These are phyloP conservation scores for Azorinus chamasolen DNA, from an alignment of 2,888 invertebrate species.

Conservation along the genomic window DNA sequence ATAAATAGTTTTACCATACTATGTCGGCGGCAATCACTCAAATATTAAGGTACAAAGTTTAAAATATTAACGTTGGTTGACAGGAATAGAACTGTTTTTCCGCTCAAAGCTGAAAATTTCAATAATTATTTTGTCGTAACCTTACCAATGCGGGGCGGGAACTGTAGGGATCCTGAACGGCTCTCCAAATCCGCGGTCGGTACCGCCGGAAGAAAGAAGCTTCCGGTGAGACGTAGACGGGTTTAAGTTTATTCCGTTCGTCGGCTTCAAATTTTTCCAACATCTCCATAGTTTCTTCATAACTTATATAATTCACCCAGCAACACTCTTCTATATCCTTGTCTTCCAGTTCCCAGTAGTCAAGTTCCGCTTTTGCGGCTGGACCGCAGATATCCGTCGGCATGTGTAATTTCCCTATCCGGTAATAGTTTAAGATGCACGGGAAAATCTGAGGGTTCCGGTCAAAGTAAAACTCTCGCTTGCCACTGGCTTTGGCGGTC, in stretches of 20 bases:
- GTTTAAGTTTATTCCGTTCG: conserved; percentile 62
- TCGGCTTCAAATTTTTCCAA: conserved; percentile 71
- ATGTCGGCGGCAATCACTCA: no score
- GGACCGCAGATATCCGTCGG: conserved; percentile 72
- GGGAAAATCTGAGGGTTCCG: conserved; percentile 72
- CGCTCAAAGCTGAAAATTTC: no score
- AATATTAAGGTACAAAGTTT: no score
- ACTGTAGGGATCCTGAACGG: conserved; percentile 71
- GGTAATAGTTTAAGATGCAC: conserved; percentile 72
- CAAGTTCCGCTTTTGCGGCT: conserved; percentile 73
- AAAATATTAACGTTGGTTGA: no score
- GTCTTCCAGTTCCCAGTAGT: conserved; percentile 80
- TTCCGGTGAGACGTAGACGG: conserved; percentile 55
- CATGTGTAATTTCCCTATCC: conserved; percentile 72
- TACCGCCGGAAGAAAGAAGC: conserved; percentile 57
- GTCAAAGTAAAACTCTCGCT: conserved; percentile 73
- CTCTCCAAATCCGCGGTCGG: conserved; percentile 70
- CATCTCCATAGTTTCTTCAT: conserved; percentile 70
- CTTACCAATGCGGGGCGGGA: conserved; percentile 71
- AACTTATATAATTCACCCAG: conserved; percentile 77
- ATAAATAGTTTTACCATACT: no score
- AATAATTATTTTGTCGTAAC: no score
- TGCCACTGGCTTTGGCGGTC: conserved; percentile 64
- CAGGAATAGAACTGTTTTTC: no score
- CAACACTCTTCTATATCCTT: conserved; percentile 79